phyloP scores from a whole-genome alignment of 2,113 vertebrate species.

The Sphyrna mokarran region DNA sequence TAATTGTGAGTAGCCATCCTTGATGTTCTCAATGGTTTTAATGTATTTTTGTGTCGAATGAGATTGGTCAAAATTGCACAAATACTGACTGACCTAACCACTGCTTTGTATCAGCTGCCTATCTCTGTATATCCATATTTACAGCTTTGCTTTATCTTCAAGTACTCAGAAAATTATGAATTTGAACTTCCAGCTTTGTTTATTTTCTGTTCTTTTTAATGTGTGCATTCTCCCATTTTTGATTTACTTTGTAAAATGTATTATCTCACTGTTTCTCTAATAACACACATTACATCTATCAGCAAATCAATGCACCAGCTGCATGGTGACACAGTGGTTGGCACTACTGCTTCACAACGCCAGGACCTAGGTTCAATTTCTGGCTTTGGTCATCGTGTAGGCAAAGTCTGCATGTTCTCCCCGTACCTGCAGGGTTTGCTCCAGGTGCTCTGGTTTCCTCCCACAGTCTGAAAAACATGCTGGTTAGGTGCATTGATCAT shows the following conservation, averaged over 20 bases:
- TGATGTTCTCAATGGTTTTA: neutral
- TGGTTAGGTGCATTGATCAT: too few relatives aligned
- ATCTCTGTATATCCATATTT: neutral
- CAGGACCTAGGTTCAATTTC: too few relatives aligned
- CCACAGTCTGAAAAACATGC: too few relatives aligned
- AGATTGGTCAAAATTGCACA: neutral
- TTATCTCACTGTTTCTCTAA: neutral
- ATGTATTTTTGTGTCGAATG: neutral
- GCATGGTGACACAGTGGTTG: too few relatives aligned
- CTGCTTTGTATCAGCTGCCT: neutral
- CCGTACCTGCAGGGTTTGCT: too few relatives aligned
- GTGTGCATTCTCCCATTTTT: neutral
- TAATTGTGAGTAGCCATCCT: neutral
- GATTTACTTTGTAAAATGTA: neutral
- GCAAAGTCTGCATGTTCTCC: too few relatives aligned
- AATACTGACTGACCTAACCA: neutral
- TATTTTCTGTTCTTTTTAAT: neutral
- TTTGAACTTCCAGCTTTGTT: neutral
- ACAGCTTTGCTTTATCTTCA: neutral
- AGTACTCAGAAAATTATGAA: neutral
- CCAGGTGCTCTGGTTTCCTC: too few relatives aligned
- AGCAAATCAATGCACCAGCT: too few relatives aligned
- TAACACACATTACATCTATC: neutral
- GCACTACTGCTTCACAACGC: too few relatives aligned
- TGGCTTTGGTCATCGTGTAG: too few relatives aligned